Evolutionary conservation across 1,140 invertebrate genomes (phyloP), one percentile per base, ranked within the genome.

Genomic region (Calephelis nemesis): DNA sequence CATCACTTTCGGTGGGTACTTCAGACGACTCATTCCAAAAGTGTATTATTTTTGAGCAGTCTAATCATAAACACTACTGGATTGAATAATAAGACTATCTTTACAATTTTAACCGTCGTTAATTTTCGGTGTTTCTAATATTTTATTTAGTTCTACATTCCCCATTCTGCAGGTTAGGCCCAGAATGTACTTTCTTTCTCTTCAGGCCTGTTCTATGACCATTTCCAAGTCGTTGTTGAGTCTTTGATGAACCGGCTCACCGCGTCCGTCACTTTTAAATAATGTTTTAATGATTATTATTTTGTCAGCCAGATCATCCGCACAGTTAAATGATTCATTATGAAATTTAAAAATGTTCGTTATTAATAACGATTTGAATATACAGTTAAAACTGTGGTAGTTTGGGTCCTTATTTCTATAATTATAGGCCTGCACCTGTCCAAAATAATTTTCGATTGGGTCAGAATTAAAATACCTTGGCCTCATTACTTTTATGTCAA

Each of bases 401-500:
- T 19, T 19, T 19, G 15, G 15, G 10, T 65, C 13, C 50, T 65
- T 65, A 15, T 52, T 54, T 65, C 50, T 54, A 6, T 42, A 65
- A 40, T 65, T 65, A 10, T 65, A 65, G 7, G 64, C 64, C 19
- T 49, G 39, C 8, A 19, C 15, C 15, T 19, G 15, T 19, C 15
- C 15, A 19, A 19, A 19, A 19, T 19, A 19, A 19, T 19, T 19
- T 19, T 19, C 15, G 15, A 19, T 19, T 19, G 15, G 15, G 15
- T 19, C n/a, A 19, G 15, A 19, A 19, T 19, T 19, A 19, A 19
- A 19, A 19, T 19, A 19, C 0, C 15, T 19, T 19, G 15, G 15
- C 15, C 50, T 19, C 42, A 42, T 65, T 52, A 65, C 19, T 65
- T 40, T 54, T 42, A 52, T 39, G 7, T 13, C 76, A 7, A 48